Evolutionary conservation across 1,140 invertebrate species (phyloP), one percentile per base, ranked within the genome.

Genomic region (Anthonomus grandis): DNA sequence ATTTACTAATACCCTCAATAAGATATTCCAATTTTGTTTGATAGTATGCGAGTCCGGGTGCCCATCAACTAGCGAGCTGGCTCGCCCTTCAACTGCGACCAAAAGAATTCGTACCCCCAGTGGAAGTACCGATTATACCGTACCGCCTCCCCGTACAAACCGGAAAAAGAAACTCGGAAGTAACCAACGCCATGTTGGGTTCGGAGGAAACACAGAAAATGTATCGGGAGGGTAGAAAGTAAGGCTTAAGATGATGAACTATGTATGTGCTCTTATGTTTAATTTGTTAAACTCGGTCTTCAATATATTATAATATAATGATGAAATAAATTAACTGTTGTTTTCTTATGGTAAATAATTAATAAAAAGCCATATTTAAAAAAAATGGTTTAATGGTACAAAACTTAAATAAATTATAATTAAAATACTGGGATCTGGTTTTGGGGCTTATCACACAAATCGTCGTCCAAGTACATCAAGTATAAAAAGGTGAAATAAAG

Each of bases 401-500:
- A n/a, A n/a, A n/a, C n/a, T n/a, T n/a, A n/a, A n/a, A n/a, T n/a
- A n/a, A n/a, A n/a, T n/a, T n/a, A n/a, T n/a, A n/a, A n/a, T 60
- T 63, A 66, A 56, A 69, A 69, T 42, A 68, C 64, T 45, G 50
- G 22, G 37, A 70, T 64, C 18, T 68, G 49, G 0, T 55, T 53
- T 38, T 64, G 59, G 13, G 50, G 44, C 34, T 44, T 62, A 38
- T 68, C 58, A 41, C 64, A 48, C 19, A 73, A 39, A 52, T 73
- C 70, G 47, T 73, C 70, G 45, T 73, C 71, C n/a, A 73, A 36
- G 54, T 54, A 64, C 60, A 70, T 64, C n/a, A 73, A 47, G 42
- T 79, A 78, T 76, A 82, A 79, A 64, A 87, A 88, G 17, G 81
- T 84, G 64, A 87, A 82, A 68, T 87, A 87, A 65, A 89, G 75